Percentiles rank a stretch among this genome's conserved stretches.
Conservation (phyloP, 2,797 vertebrate species). For the Hemibagrus guttatus region DNA sequence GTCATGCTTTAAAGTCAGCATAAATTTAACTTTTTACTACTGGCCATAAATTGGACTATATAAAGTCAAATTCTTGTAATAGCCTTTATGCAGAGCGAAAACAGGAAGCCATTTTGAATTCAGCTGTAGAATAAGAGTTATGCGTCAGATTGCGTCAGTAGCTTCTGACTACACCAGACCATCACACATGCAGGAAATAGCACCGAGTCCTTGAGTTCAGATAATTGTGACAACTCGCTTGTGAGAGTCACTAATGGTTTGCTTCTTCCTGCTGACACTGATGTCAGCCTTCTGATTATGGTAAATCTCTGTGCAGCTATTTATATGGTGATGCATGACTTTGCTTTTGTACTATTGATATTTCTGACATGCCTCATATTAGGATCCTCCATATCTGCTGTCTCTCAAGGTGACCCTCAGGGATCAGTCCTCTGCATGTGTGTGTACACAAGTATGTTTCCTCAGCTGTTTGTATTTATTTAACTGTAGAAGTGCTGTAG, state of each 20-base stretch:
- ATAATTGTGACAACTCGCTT: neutral
- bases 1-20: neutral
- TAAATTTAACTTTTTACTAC: neutral
- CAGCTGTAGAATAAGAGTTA: neutral
- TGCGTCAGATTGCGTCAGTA: neutral
- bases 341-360: neutral
- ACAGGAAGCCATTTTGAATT: neutral
- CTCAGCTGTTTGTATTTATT: neutral
- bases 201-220: neutral
- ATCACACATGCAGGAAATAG: neutral
- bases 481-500: neutral
- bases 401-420: neutral
- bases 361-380: neutral
- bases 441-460: neutral
- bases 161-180: neutral
- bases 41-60: neutral
- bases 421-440: neutral
- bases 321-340: neutral
- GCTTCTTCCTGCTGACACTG: neutral
- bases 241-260: neutral
- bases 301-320: neutral
- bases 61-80: neutral
- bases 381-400: neutral
- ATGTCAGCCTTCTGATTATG: neutral
- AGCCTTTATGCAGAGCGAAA: neutral